A percentile compares a stretch with the other conserved stretches of the same genome.
phyloP scores from a whole-genome alignment of 2,113 vertebrate genomes.

The Nicator chloris region DNA sequence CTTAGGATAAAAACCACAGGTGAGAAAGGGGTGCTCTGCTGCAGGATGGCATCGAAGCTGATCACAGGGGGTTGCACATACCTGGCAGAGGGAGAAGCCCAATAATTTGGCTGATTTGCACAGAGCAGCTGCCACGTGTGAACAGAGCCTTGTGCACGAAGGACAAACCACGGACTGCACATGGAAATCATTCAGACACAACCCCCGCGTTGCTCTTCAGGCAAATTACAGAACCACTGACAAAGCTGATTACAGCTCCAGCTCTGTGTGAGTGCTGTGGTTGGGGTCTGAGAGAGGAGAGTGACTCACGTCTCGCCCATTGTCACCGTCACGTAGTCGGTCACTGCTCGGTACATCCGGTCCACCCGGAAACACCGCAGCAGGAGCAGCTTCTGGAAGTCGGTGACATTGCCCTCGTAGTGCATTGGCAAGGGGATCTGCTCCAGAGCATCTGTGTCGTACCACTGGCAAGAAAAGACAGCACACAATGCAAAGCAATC shows the following conservation, averaged over 20 bases:
- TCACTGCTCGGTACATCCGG: constrained; percentile 89
- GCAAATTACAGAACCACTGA: background rate
- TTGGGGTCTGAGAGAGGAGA: background rate
- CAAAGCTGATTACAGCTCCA: rapidly evolving
- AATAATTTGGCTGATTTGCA: background rate
- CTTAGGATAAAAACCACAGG: constrained; percentile 96
- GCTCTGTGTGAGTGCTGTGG: background rate
- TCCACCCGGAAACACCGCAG: constrained; percentile 94
- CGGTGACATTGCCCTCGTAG: constrained; percentile 74
- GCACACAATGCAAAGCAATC: background rate
- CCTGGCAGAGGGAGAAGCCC: constrained; percentile 61
- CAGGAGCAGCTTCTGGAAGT: constrained; percentile 90
- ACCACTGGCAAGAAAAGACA: constrained; percentile 79
- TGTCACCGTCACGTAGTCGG: constrained; percentile 81
- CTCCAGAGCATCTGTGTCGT: constrained; percentile 84
- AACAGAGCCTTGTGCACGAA: background rate
- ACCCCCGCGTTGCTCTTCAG: background rate
- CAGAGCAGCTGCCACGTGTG: background rate
- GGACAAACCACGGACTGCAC: background rate
- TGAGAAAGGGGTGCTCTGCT: constrained; percentile 87
- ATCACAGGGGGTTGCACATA: constrained; percentile 95
- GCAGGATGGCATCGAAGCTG: constrained; percentile 86
- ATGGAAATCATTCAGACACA: background rate
- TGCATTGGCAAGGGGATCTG: constrained; percentile 79
- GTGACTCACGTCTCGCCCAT: constrained; percentile 87